Evolutionary conservation across 2,888 invertebrate species (phyloP), one percentile per base, ranked within the genome.

Genomic region (Drosophila prostipennis): DNA sequence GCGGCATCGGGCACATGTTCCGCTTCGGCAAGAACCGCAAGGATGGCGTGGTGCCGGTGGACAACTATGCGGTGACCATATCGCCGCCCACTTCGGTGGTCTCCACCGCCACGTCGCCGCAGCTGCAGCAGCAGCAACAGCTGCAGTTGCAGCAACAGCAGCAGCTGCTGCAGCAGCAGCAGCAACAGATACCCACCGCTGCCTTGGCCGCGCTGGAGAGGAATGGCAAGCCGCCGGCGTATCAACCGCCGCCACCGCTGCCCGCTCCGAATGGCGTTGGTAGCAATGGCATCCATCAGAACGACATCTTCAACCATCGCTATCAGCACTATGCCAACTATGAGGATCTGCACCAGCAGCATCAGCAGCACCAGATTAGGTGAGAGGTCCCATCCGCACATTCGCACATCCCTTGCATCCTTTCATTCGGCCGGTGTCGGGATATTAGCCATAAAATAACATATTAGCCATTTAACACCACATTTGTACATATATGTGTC

Each of bases 261-360:
- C 91, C 90, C 10, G 84, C 90, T 0, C 83, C 89, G 4, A 90
- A 89, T 71, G 77, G 76, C 11, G 83, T 65, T 49, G 88, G 81
- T 3, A 69, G 60, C 1, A 86, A 85, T 4, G 42, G 92, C 52
- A 91, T 91, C 45, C 91, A 91, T 72, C 91, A 91, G 55, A 91
- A 90, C 57, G 92, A 92, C 75, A 89, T 92, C 52, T 92, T 92
- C 75, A 92, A 92, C 83, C 92, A 92, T 89, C 90, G 92, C 65
- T 92, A 92, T 89, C 92, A 92, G 72, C 96, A 97, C 90, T 96
- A 96, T 91, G 96, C 96, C 76, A 97, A 97, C 92, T 96, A 96
- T 86, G 96, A 96, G 90, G 96, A 97, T 92, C 94, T 97, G 85
- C 96, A 96, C 91, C 95, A 96, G 16, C 68, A 65, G 23, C 68